Evolutionary conservation across 2,113 vertebrate species (phyloP).

Genomic region (Mystacornis crossleyi): DNA sequence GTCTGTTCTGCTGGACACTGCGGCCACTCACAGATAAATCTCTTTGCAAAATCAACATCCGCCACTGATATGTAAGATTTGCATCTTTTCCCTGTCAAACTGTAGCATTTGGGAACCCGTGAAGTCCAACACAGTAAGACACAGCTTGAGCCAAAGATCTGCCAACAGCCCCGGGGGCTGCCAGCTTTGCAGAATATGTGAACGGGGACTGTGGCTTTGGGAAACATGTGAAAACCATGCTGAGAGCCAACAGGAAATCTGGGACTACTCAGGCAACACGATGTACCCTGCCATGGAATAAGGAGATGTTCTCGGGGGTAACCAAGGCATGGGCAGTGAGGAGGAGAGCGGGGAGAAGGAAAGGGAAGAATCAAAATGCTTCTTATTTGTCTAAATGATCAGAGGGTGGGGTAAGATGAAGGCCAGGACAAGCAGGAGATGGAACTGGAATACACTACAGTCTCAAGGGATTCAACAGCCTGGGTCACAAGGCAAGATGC

Average conservation of each 20-base stretch:
- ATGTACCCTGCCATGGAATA: not conserved
- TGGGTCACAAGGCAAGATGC: not conserved
- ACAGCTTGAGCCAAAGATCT: constrained; percentile 40
- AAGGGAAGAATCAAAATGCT: not conserved
- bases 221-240: not conserved
- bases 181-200: not conserved
- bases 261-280: not conserved
- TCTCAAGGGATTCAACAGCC: not conserved
- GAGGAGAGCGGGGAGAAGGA: not conserved
- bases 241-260: constrained; percentile 42
- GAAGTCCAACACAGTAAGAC: not conserved
- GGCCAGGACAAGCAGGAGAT: not conserved
- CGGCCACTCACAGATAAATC: not conserved
- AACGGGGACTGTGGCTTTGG: not conserved
- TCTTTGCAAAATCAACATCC: not conserved
- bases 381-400: not conserved
- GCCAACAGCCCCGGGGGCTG: constrained; percentile 4
- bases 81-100: not conserved
- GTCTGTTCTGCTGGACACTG: not conserved
- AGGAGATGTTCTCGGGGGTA: not conserved
- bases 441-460: not conserved
- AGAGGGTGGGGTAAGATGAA: not conserved
- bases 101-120: not conserved
- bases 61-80: not conserved
- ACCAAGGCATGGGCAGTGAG: not conserved